phyloP scores from a whole-genome alignment of 2,797 vertebrate species.

The Mormyrus proboscirostris region DNA sequence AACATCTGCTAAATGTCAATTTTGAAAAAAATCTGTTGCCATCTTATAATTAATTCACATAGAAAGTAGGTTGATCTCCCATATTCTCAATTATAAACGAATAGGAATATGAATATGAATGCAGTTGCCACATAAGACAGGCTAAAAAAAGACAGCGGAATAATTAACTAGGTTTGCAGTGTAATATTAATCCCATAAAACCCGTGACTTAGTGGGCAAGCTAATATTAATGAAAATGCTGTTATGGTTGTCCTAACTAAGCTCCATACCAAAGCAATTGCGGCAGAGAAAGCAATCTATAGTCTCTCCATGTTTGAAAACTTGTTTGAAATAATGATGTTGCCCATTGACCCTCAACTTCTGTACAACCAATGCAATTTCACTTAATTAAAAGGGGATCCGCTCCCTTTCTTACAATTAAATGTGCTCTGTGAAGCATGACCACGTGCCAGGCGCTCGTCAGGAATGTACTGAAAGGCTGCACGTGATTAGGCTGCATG shows the following conservation, averaged over 20 bases:
- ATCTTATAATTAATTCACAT: neutral
- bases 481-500: no score
- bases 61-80: neutral
- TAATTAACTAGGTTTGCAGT: neutral
- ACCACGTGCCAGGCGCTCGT: neutral
- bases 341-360: constrained; percentile 23
- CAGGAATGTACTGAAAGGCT: constrained; percentile 4
- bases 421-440: constrained; percentile 20
- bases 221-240: constrained; percentile 1
- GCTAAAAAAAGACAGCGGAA: neutral
- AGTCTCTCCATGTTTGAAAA: neutral
- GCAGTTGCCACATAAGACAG: neutral
- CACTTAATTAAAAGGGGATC: constrained; percentile 22
- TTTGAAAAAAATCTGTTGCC: neutral
- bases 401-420: constrained; percentile 20
- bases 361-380: constrained; percentile 10
- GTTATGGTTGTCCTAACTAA: neutral
- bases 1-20: neutral
- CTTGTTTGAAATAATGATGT: constrained; percentile 17
- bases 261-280: neutral
- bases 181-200: neutral
- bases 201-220: neutral
- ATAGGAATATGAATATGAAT: neutral
- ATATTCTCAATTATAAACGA: neutral
- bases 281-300: neutral